Percentiles rank a stretch among this genome's conserved stretches.
Conservation (phyloP, 2,797 vertebrate species). For the Acipenser transmontanus region DNA sequence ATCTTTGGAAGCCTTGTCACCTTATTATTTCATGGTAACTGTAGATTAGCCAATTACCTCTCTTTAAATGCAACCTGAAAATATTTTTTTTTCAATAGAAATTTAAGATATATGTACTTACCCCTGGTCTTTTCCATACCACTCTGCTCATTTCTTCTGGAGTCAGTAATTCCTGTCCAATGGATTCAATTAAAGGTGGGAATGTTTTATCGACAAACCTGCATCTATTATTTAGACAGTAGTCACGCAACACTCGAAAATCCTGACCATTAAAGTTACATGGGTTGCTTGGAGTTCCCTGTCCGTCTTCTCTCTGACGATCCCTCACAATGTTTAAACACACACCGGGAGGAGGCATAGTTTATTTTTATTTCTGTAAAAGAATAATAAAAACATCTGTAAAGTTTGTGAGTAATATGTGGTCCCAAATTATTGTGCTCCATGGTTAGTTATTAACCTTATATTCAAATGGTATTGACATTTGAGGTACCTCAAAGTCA, state of each 20-base stretch:
- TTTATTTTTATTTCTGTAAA: slow-evolving; percentile 13
- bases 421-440: too few relatives aligned
- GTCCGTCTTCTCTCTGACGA: slow-evolving; percentile 37
- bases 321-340: slow-evolving; percentile 50
- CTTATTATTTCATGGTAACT: background rate
- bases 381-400: background rate
- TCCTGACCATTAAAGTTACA: slow-evolving; percentile 47
- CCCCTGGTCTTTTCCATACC: slow-evolving; percentile 52
- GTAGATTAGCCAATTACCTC: background rate
- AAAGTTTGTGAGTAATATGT: too few relatives aligned
- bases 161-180: slow-evolving; percentile 38
- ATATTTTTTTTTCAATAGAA: background rate
- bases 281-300: slow-evolving; percentile 41
- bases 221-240: slow-evolving; percentile 21
- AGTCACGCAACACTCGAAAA: slow-evolving; percentile 39
- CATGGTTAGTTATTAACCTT: too few relatives aligned
- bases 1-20: too few relatives aligned
- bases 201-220: slow-evolving; percentile 51
- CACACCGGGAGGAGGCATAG: slow-evolving; percentile 50
- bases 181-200: slow-evolving; percentile 42
- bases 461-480: too few relatives aligned
- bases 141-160: slow-evolving; percentile 32
- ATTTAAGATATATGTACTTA: slow-evolving; percentile 26
- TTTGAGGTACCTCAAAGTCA: too few relatives aligned
- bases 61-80: too few relatives aligned